A percentile compares a stretch with the other conserved stretches of the same genome.
Conservation (phyloP, 2,113 vertebrate genomes). For the Pteropus alecto region DNA sequence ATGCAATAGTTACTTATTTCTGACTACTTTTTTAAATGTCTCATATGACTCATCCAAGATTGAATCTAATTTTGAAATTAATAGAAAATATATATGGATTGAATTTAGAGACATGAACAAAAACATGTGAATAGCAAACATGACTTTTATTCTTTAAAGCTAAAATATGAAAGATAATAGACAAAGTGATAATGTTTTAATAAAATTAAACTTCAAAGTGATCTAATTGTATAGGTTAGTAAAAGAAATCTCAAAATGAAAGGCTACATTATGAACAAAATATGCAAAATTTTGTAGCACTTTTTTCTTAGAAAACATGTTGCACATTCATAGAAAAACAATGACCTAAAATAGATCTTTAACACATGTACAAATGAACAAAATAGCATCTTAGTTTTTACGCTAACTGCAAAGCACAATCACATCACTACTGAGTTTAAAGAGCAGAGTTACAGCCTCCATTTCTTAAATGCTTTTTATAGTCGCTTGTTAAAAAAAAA, state of each 20-base stretch:
- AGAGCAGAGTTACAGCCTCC: neutral
- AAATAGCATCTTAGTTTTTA: neutral
- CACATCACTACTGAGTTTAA: neutral
- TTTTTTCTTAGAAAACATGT: neutral
- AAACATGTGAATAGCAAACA: neutral
- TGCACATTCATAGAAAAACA: constrained; percentile 18
- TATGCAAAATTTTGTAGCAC: neutral
- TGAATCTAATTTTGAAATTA: neutral
- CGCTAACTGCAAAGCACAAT: neutral
- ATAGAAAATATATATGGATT: neutral
- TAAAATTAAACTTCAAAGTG: neutral
- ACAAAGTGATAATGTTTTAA: neutral
- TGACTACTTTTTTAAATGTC: neutral
- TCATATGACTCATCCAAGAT: neutral
- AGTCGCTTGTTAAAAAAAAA: constrained; percentile 9
- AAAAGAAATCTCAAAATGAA: neutral
- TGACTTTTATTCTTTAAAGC: neutral
- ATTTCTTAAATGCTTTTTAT: neutral
- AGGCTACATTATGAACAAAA: neutral
- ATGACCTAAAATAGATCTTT: neutral
- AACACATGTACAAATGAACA: neutral
- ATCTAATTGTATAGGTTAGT: neutral
- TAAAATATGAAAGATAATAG: neutral
- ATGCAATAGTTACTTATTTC: neutral
- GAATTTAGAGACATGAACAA: neutral